These are phyloP conservation scores for Fringilla coelebs DNA, from an alignment of 2,797 vertebrate genomes.

Conservation along the genomic window DNA sequence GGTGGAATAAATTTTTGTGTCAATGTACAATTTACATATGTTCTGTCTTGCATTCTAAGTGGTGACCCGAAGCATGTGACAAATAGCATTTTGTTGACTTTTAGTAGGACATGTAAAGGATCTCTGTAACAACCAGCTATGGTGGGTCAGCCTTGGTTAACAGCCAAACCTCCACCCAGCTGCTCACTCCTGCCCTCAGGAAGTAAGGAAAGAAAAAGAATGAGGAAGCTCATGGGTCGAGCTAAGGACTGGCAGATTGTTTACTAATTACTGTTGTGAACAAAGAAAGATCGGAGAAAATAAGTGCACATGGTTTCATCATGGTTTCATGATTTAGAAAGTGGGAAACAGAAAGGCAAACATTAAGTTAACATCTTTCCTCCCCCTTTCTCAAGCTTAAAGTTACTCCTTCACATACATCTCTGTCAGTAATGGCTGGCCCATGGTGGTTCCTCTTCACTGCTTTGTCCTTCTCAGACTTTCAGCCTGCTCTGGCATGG, in stretches of 20 bases:
- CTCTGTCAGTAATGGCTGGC: background rate
- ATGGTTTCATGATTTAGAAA: background rate
- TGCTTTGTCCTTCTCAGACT: background rate
- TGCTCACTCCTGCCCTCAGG: accelerated
- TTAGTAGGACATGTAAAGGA: background rate
- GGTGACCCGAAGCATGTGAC: background rate
- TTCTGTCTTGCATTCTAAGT: background rate
- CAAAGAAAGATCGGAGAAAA: background rate
- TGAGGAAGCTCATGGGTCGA: accelerated
- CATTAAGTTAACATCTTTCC: background rate
- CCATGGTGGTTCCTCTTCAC: accelerated
- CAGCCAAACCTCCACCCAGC: accelerated
- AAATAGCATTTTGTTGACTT: background rate
- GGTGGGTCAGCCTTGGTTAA: background rate
- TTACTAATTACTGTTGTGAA: background rate
- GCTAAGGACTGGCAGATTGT: background rate
- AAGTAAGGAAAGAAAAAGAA: background rate
- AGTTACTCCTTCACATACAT: background rate
- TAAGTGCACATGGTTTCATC: too few relatives aligned
- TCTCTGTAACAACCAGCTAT: background rate
- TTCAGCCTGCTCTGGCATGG: background rate
- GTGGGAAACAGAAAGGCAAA: background rate
- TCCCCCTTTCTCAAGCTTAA: background rate
- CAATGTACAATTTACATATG: accelerated
- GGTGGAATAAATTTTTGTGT: background rate